Evolutionary conservation across 2,797 vertebrate genomes (phyloP).

Genomic region (Cyprinodon diabolis): DNA sequence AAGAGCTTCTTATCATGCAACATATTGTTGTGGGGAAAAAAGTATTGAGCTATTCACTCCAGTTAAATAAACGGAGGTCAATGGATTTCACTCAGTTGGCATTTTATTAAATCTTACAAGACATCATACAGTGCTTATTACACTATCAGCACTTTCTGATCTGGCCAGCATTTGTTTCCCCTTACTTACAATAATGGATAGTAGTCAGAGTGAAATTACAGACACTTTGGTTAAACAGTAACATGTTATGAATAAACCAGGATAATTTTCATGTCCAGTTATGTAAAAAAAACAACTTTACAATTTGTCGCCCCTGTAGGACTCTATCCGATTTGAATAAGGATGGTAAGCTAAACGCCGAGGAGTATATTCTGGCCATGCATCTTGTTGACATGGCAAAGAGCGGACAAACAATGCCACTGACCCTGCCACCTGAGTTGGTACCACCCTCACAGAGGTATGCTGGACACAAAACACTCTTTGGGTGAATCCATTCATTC

Average conservation of each 20-base stretch:
- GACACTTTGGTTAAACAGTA: too few species aligned
- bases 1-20: background rate
- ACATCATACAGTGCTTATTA: too few species aligned
- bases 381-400: constrained; percentile 95
- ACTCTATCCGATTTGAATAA: constrained; percentile 92
- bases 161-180: too few species aligned
- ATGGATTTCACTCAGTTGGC: too few species aligned
- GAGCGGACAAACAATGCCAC: constrained; percentile 87
- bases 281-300: background rate
- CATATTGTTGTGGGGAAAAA: background rate
- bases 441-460: constrained; percentile 92
- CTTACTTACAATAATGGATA: too few species aligned
- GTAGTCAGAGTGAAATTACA: too few species aligned
- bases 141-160: too few species aligned
- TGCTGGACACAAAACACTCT: constrained; percentile 4
- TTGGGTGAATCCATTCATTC: background rate
- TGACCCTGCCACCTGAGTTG: constrained; percentile 88
- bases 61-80: too few species aligned
- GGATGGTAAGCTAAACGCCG: constrained; percentile 93
- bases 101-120: too few species aligned
- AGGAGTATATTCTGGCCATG: constrained; percentile 98
- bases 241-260: too few species aligned
- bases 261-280: too few species aligned
- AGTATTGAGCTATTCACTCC: too few species aligned
- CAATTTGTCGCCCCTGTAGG: constrained; percentile 74